Base-by-base conservation (phyloP, 2,888 invertebrate genomes). In the Eretmocerus hayati region DNA sequence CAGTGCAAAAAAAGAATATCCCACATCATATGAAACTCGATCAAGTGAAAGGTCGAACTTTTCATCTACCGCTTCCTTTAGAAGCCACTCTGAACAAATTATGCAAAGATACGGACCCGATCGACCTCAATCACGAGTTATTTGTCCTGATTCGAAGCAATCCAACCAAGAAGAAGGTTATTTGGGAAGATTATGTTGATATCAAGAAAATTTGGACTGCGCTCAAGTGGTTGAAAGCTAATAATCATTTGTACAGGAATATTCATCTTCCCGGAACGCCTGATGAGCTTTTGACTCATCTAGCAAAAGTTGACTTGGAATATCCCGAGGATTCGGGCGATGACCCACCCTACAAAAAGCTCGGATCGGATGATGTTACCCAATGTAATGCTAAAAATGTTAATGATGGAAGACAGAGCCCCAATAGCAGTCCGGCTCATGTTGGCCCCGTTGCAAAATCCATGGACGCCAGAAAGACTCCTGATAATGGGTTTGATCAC, bases 31-130 rank as follows among this genome's bases (percentile, higher is more conserved):
- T 60, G 15, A 50, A 50, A 35, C 39, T 56, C 31, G 33, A 48
- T 30, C 57, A 62, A 52, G 53, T 56, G 3, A 49, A 52, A 43
- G 62, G 60, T 36, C 52, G 58, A 31, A 61, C 59, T 48, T 64
- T 64, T 43, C 63, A 65, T 57, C 48, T 65, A 16, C 65, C 66
- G n/a, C 51, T 66, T 5, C 65, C 65, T 2, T 18, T 62, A 4
- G 61, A 67, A 57, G 56, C 61, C 56, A 66, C 65, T 2, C 42
- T 65, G 13, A 58, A 59, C 57, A 23, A 56, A 60, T 15, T 56
- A 64, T 6, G 45, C 64, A 11, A 60, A 59, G 44, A n/a, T n/a
- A n/a, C n/a, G n/a, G n/a, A n/a, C n/a, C n/a, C n/a, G n/a, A n/a
- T n/a, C n/a, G n/a, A n/a, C n/a, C n/a, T 5, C 13, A 54, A 63